Percentiles rank a stretch among this genome's conserved stretches.
phyloP scores from a whole-genome alignment of 1,140 invertebrate species.

The Ceratitis capitata region DNA sequence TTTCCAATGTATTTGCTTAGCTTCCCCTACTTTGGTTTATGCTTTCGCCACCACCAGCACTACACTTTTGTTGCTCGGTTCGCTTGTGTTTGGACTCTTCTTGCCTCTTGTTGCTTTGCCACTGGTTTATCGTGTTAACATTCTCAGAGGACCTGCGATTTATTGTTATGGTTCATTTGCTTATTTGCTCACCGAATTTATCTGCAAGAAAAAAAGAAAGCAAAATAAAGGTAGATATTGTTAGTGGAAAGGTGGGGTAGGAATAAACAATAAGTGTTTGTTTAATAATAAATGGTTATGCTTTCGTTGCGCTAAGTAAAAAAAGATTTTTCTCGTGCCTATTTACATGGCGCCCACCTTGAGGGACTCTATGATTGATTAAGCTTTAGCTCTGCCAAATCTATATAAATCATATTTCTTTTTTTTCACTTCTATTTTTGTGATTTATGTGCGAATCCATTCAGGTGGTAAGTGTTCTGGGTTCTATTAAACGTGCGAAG shows the following conservation, averaged over 20 bases:
- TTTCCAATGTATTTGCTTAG: neutral
- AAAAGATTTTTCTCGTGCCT: neutral
- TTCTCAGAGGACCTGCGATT: conserved; percentile 35
- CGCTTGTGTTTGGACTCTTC: no score
- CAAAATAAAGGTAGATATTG: neutral
- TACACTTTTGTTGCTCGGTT: no score
- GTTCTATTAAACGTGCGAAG: neutral
- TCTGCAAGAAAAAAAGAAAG: conserved; percentile 2
- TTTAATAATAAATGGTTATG: conserved; percentile 21
- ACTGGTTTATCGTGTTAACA: conserved; percentile 21
- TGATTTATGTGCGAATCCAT: neutral
- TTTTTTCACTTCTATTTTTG: neutral
- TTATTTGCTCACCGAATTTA: conserved; percentile 30
- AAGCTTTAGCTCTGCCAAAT: neutral
- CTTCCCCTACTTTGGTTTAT: neutral
- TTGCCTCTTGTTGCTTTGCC: neutral
- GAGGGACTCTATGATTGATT: neutral
- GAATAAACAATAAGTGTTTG: conserved; percentile 20
- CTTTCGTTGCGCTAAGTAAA: neutral
- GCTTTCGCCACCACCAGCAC: neutral
- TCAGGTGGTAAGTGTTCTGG: neutral
- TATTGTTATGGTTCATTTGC: conserved; percentile 22
- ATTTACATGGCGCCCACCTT: neutral
- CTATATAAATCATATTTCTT: neutral
- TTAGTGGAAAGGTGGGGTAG: neutral